Conservation (phyloP, 2,113 vertebrate species). For the Indicator indicator region DNA sequence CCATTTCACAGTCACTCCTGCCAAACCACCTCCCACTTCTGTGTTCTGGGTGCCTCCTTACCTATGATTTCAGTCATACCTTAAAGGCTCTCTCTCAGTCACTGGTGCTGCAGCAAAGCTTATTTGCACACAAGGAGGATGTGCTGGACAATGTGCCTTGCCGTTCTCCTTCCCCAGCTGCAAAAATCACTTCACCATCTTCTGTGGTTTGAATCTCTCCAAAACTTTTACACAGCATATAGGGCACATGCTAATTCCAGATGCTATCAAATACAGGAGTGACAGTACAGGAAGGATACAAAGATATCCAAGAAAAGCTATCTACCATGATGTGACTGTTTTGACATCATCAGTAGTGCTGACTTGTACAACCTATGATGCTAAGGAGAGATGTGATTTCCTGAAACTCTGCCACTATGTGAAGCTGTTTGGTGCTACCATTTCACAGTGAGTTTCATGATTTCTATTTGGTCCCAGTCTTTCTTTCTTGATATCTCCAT, state of each 20-base stretch:
- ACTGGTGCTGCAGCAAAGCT: neutral
- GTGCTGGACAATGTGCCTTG: neutral
- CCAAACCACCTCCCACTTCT: neutral
- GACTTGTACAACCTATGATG: neutral
- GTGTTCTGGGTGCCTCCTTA: neutral
- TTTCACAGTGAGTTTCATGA: neutral
- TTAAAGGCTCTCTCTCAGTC: neutral
- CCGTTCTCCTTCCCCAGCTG: neutral
- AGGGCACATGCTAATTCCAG: neutral
- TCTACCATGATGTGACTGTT: neutral
- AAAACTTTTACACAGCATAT: neutral
- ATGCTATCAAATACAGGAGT: neutral
- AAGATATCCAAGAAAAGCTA: neutral
- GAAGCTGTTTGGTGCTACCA: neutral
- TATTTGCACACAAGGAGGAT: neutral
- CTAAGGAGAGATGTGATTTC: neutral
- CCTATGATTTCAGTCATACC: neutral
- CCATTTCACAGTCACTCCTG: neutral
- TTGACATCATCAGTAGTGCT: neutral
- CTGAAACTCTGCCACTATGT: neutral
- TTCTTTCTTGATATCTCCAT: neutral
- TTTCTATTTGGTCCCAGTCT: neutral
- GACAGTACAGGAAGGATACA: neutral
- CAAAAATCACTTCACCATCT: neutral
- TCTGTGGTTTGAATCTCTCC: neutral